These are phyloP conservation scores for Microplitis deprimator DNA, from an alignment of 2,888 invertebrate species.

Conservation along the genomic window DNA sequence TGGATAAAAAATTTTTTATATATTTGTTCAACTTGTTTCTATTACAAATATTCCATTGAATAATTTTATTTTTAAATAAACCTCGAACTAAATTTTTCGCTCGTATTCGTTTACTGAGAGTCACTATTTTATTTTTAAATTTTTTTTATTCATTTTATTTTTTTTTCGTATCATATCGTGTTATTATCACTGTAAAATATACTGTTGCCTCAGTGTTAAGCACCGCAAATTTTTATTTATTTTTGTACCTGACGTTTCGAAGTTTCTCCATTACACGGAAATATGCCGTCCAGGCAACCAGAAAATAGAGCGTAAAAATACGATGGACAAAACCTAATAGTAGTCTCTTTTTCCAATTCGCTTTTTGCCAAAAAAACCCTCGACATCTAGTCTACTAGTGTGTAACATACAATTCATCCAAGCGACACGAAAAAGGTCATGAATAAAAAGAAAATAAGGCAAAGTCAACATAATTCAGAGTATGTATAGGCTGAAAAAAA, in stretches of 20 bases:
- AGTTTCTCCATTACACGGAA: slow-evolving; percentile 1
- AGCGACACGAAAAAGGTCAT: not conserved
- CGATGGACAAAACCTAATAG: slow-evolving; percentile 4
- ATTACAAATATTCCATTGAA: not conserved
- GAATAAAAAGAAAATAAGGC: not conserved
- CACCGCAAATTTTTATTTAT: not conserved
- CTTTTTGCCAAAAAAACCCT: not conserved
- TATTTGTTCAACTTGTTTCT: not conserved
- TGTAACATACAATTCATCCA: not conserved
- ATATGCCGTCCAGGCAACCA: slow-evolving; percentile 22
- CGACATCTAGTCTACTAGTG: not conserved
- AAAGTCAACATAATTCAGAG: not conserved
- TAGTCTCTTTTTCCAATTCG: slow-evolving; percentile 9
- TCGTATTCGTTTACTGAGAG: not conserved
- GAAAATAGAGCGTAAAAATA: slow-evolving; percentile 25
- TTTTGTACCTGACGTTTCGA: not conserved
- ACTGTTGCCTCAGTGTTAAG: not conserved
- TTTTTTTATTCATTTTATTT: not conserved
- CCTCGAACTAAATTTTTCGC: not conserved
- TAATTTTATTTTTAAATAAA: not conserved
- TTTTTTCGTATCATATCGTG: not conserved
- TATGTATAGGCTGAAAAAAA: not conserved
- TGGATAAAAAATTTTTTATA: not conserved
- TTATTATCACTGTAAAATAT: not conserved
- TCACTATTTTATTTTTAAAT: not conserved